A percentile compares a stretch with the other conserved stretches of the same genome.
Evolutionary conservation across 2,888 invertebrate genomes (phyloP).

Genomic region (Platerodrilus igneus): DNA sequence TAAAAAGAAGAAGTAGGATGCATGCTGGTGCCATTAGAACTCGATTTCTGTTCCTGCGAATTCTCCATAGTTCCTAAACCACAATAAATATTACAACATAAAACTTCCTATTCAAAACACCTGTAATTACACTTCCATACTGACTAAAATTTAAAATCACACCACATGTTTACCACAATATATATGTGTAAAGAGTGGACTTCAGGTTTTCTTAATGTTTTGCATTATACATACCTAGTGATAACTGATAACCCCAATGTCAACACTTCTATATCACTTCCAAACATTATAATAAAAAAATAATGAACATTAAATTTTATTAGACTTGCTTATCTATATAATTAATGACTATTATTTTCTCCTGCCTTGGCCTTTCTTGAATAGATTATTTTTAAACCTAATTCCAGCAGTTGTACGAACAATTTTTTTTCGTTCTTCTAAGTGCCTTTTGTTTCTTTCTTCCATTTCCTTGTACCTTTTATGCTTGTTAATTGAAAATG

Average conservation of each 20-base stretch:
- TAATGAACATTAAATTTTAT: too few species aligned
- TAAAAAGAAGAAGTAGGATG: constrained; percentile 14
- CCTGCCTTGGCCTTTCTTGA: constrained; percentile 2
- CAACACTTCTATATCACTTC: constrained; percentile 6
- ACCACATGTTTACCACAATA: constrained; percentile 12
- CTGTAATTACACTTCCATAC: constrained; percentile 11
- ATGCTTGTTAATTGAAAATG: constrained; percentile 61
- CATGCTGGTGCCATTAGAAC: too few species aligned
- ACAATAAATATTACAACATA: constrained; percentile 2
- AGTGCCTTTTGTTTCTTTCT: constrained; percentile 60
- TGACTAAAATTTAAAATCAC: constrained; percentile 13
- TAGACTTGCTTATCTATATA: not conserved
- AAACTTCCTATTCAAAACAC: constrained; percentile 6
- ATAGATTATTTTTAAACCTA: constrained; percentile 28
- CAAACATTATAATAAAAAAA: not conserved
- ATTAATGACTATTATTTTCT: constrained; percentile 7
- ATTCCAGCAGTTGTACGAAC: constrained; percentile 52
- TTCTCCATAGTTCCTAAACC: constrained; percentile 11
- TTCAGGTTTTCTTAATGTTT: constrained; percentile 9
- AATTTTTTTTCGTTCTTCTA: constrained; percentile 64
- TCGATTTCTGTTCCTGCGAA: constrained; percentile 5
- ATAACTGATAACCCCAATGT: constrained; percentile 18
- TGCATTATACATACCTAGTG: constrained; percentile 11
- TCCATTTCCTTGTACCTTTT: constrained; percentile 55
- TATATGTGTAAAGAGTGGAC: constrained; percentile 13